Evolutionary conservation across 1,140 invertebrate genomes (phyloP).

Genomic region (Nebria ingens): DNA sequence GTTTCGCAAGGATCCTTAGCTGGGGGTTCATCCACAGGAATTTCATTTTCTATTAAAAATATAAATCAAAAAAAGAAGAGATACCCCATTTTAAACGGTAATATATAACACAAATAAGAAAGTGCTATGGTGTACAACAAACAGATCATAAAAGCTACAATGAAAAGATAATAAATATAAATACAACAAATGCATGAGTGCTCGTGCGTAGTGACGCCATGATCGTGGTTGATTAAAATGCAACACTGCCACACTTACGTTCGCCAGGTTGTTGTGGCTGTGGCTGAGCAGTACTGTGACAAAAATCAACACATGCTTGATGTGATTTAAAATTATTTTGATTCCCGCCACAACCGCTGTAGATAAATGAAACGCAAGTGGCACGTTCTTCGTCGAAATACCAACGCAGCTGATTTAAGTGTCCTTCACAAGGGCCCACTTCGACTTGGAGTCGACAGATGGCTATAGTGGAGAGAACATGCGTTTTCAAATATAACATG

Average conservation of each 20-base stretch:
- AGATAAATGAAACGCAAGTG: conserved; percentile 66
- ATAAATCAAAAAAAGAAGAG: no score
- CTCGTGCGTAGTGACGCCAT: no score
- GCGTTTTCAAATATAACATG: no score
- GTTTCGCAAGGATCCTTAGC: conserved; percentile 41
- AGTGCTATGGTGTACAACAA: neutral
- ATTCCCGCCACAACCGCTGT: conserved; percentile 72
- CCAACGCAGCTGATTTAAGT: conserved; percentile 53
- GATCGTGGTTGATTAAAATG: no score
- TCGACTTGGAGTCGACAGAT: conserved; percentile 54
- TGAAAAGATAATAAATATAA: neutral
- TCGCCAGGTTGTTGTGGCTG: conserved; percentile 21
- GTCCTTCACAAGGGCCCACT: conserved; percentile 57
- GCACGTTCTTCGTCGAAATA: conserved; percentile 65
- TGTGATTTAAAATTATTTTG: conserved; percentile 65
- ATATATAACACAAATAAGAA: neutral
- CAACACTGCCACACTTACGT: conserved; percentile 31
- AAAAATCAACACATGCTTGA: conserved; percentile 53
- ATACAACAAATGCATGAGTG: neutral
- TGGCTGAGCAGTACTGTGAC: conserved; percentile 43
- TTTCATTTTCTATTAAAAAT: conserved; percentile 8
- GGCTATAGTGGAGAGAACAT: conserved; percentile 33
- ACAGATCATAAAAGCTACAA: neutral
- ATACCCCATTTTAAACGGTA: no score
- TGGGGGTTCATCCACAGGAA: conserved; percentile 26